Percentiles rank a stretch among this genome's conserved stretches.
phyloP scores from a whole-genome alignment of 2,797 vertebrate genomes.

The Liasis olivaceus region DNA sequence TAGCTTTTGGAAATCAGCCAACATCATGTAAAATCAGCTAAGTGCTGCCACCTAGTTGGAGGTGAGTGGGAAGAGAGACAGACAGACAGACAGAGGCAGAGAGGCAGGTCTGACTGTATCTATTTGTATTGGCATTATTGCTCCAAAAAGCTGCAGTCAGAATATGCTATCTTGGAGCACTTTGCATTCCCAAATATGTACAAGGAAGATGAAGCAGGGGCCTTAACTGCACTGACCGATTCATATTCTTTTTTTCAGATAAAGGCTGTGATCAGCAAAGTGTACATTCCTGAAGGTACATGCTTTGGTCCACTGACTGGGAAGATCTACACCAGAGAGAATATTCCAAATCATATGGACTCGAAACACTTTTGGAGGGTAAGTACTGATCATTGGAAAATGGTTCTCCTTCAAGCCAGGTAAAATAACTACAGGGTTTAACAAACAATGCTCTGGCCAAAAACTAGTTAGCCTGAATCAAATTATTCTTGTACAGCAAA shows the following conservation, averaged over 20 bases:
- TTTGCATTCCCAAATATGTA: background rate
- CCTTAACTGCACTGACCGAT: background rate
- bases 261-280: conserved; percentile 80
- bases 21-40: background rate
- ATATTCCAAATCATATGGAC: conserved; percentile 76
- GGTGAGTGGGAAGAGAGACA: background rate
- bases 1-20: background rate
- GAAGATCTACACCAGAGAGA: conserved; percentile 78
- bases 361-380: conserved; percentile 85
- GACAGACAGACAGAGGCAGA: background rate
- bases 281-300: conserved; percentile 81
- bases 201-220: background rate
- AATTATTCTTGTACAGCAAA: too few relatives aligned
- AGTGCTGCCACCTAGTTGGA: background rate
- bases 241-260: conserved; percentile 63
- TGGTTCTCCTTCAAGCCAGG: background rate
- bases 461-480: background rate
- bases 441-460: background rate
- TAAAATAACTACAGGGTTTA: background rate
- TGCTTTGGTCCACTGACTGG: conserved; percentile 80
- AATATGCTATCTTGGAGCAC: background rate
- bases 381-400: too few relatives aligned
- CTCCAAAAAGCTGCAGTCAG: background rate
- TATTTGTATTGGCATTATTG: background rate
- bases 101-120: background rate